A percentile compares a stretch with the other conserved stretches of the same genome.
Conservation (phyloP, 2,888 invertebrate species). For the Cataglyphis livida region DNA sequence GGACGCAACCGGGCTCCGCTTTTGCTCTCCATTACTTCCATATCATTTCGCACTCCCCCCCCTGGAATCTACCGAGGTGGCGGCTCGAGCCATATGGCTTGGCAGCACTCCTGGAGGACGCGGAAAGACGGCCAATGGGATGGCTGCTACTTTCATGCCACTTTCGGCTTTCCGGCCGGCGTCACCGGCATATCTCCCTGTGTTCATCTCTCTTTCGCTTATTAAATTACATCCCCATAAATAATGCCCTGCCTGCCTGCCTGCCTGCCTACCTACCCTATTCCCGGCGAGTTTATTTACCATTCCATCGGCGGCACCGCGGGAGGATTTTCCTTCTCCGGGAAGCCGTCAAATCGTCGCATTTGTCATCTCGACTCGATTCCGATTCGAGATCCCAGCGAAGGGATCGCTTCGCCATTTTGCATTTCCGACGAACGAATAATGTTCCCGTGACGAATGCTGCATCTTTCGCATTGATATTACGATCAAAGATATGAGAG, state of each 20-base stretch:
- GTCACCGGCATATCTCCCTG: constrained; percentile 77
- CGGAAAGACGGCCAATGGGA: constrained; percentile 68
- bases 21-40: constrained; percentile 84
- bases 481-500: neutral
- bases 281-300: constrained; percentile 77
- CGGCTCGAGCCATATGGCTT: constrained; percentile 45
- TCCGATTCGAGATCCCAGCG: neutral
- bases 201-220: constrained; percentile 82
- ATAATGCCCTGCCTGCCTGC: constrained; percentile 77
- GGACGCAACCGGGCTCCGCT: constrained; percentile 77
- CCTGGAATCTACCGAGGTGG: constrained; percentile 63
- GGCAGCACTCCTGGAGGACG: constrained; percentile 43
- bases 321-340: constrained; percentile 50
- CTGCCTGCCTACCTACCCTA: constrained; percentile 67
- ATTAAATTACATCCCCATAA: constrained; percentile 85
- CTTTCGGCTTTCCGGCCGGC: constrained; percentile 79
- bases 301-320: constrained; percentile 71
- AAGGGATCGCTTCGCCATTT: constrained; percentile 23
- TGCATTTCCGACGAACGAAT: neutral
- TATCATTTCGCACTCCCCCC: constrained; percentile 85
- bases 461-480: neutral
- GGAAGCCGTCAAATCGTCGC: constrained; percentile 61
- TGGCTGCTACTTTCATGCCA: constrained; percentile 83
- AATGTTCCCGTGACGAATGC: neutral
- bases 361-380: constrained; percentile 56